Base-by-base conservation (phyloP, 1,140 invertebrate genomes). In the Hycleus phaleratus region DNA sequence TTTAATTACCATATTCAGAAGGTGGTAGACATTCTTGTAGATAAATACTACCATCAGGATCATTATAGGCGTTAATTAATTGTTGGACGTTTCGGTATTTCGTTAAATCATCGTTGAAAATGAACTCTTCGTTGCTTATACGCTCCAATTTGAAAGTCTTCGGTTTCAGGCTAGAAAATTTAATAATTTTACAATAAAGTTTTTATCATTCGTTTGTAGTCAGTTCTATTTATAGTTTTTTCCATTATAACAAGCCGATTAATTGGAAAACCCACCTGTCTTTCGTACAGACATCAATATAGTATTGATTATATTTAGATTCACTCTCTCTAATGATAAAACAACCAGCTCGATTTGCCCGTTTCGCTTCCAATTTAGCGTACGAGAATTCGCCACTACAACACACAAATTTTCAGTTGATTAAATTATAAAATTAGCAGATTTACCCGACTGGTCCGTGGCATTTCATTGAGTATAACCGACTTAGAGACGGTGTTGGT, bases 251-350 rank as follows among this genome's bases (percentile, higher is more conserved):
- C 12, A 12, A 12, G 18, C 1, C 18, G 18, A 18, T 18, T 18
- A 18, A 18, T 18, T 18, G 18, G 18, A 50, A 49, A 51, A 65
- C 53, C 72, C 76, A 82, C 77, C 81, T 81, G 56, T 84, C 82
- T 74, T 83, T 84, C 4, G 81, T 80, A 69, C 88, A 90, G 26
- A 88, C 85, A 72, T 94, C 91, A 44, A 94, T 79, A 67, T 85
- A 89, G 75, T 83, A 93, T 38, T 80, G 78, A 71, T 87, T 82
- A 68, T 91, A 93, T 47, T 82, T 79, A 6, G 79, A 81, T 72
- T 89, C 85, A 70, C 89, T 89, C 72, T 93, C 86, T 38, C 91
- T 77, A 9, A 95, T 69, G 61, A 94, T 84, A 72, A 83, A 94
- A 68, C 83, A 86, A 8, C 91, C 90, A 49, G 82, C 75, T 72